Base-by-base conservation (phyloP, 2,888 invertebrate genomes). In the Anticlea derivata region DNA sequence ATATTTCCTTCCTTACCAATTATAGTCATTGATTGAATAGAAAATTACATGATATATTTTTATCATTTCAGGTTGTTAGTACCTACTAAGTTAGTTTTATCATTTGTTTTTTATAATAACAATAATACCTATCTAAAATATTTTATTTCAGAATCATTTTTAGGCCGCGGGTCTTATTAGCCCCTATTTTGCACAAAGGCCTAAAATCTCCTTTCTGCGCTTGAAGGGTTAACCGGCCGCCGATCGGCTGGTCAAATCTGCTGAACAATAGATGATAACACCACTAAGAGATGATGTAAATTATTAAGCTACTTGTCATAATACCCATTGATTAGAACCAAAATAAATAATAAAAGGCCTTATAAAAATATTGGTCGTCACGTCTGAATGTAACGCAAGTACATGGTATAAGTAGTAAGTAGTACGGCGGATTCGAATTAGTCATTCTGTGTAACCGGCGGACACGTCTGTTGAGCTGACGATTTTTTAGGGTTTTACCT, bases 241-340 rank as follows among this genome's bases (percentile, higher is more conserved):
- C 55, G 54, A 52, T 64, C 52, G 58, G 60, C 60, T 70, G 64
- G 59, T 63, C 70, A 50, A 70, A 70, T 61, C 61, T 63, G 46
- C 54, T 55, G 64, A 79, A 85, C 86, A 86, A 86, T 82, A 75
- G 78, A 78, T 73, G 70, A 83, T 71, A 73, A 70, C 72, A 70
- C 57, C 49, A 43, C 47, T 35, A 26, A 33, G 63, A 53, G 73
- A 78, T 85, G 78, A 82, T 82, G 75, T 83, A 65, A 81, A 78
- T 76, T 74, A 78, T 78, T 78, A 64, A 65, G 65, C 59, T 66
- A 70, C 61, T 70, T 73, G 60, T 72, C 70, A 80, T 81, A 87
- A 88, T 80, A 85, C 31, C 70, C 75, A 86, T 86, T 86, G 80
- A 86, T 75, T 78, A 80, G 75, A 74, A 66, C 24, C 62, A 75